phyloP scores from a whole-genome alignment of 2,888 invertebrate species.

The Coleophora flavipennella region DNA sequence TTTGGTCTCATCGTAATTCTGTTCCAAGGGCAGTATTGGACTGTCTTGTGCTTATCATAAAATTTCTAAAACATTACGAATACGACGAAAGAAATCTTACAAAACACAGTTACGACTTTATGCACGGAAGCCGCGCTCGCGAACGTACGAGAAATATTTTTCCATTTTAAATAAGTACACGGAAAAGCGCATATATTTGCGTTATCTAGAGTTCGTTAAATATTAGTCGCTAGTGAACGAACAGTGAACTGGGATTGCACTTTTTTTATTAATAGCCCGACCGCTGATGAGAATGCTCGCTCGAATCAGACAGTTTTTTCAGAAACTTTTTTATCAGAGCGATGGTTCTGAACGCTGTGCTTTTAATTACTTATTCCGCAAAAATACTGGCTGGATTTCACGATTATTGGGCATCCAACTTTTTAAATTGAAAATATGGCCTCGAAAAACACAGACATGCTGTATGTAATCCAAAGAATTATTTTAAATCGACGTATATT shows the following conservation, averaged over 20 bases:
- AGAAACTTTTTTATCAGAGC: slow-evolving; percentile 33
- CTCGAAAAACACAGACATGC: not conserved
- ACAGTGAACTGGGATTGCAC: slow-evolving; percentile 35
- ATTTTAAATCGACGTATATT: slow-evolving; percentile 21
- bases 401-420: too few relatives aligned
- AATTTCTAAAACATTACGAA: too few relatives aligned
- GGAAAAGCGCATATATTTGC: slow-evolving; percentile 61
- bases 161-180: slow-evolving; percentile 66
- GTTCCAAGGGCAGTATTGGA: too few relatives aligned
- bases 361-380: slow-evolving; percentile 14
- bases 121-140: slow-evolving; percentile 29
- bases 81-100: not conserved
- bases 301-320: slow-evolving; percentile 26
- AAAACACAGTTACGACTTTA: slow-evolving; percentile 16
- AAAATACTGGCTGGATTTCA: slow-evolving; percentile 1
- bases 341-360: slow-evolving; percentile 38
- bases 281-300: slow-evolving; percentile 42
- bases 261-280: slow-evolving; percentile 53
- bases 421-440: not conserved
- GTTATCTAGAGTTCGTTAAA: slow-evolving; percentile 66
- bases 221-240: slow-evolving; percentile 51
- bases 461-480: slow-evolving; percentile 8
- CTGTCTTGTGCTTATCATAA: too few relatives aligned
- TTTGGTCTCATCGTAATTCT: too few relatives aligned
- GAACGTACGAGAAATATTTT: slow-evolving; percentile 62